Conservation (phyloP, 2,797 vertebrate genomes). For the Esox lucius region DNA sequence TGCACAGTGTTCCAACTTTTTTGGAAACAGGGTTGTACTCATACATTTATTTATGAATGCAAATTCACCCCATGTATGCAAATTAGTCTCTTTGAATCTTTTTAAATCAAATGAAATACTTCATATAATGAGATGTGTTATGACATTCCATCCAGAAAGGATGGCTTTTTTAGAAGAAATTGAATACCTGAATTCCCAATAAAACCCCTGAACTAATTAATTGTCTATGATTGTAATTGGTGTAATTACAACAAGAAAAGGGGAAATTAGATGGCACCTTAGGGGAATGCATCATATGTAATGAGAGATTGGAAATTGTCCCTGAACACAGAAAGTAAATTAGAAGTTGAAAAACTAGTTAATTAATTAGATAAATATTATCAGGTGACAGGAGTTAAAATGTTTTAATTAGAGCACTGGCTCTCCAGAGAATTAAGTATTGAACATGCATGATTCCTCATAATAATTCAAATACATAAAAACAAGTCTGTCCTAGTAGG, state of each 20-base stretch:
- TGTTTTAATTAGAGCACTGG: constrained; percentile 52
- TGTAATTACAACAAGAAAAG: constrained; percentile 30
- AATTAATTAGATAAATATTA: constrained; percentile 59
- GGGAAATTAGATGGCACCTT: constrained; percentile 38
- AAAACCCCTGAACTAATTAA: no score
- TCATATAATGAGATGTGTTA: no score
- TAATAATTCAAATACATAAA: constrained; percentile 8
- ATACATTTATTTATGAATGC: no score
- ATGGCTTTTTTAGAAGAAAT: no score
- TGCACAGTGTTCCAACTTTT: no score
- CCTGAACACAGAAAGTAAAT: constrained; percentile 38
- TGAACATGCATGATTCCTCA: constrained; percentile 41
- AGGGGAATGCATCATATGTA: constrained; percentile 47
- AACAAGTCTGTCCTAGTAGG: no score
- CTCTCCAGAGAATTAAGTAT: constrained; percentile 31
- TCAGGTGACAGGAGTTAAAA: constrained; percentile 52
- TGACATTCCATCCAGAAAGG: no score
- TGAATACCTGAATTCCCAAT: no score
- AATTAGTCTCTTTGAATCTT: no score
- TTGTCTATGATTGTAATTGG: not conserved
- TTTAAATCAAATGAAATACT: no score
- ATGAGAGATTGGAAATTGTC: constrained; percentile 22
- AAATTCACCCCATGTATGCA: no score
- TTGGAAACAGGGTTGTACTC: no score
- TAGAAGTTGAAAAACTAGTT: constrained; percentile 32